phyloP scores from a whole-genome alignment of 2,888 invertebrate species.

The Leptinotarsa rubiginosa region DNA sequence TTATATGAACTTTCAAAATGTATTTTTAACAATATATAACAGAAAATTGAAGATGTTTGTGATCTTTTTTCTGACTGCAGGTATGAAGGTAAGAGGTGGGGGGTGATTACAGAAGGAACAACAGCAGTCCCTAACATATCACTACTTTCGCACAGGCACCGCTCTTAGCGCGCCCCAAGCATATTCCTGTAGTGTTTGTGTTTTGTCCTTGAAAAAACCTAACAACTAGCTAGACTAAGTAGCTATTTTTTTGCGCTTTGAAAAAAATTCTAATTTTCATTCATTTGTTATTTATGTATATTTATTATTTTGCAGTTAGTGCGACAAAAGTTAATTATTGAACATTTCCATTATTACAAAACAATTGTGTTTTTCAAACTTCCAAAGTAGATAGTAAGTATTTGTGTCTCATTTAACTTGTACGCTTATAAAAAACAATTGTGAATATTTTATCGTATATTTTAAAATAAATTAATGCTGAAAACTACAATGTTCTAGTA shows the following conservation, averaged over 20 bases:
- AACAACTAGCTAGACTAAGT: neutral
- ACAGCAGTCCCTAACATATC: no score
- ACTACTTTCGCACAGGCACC: no score
- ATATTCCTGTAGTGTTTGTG: no score
- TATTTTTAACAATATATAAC: no score
- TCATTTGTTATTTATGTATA: neutral
- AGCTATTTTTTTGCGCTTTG: no score
- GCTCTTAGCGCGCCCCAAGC: no score
- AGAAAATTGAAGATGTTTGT: no score
- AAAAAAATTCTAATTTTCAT: neutral
- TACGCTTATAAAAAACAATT: neutral
- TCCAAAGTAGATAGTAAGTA: neutral
- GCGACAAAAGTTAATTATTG: constrained; percentile 1
- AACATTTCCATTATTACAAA: constrained; percentile 4
- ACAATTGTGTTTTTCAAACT: neutral
- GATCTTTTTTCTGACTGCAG: no score
- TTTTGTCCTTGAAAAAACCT: neutral
- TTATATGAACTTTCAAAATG: no score
- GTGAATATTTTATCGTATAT: neutral
- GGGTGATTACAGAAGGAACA: no score
- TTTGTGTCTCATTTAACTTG: neutral
- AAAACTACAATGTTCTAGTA: neutral
- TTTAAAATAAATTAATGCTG: neutral
- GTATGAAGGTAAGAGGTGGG: no score
- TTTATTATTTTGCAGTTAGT: neutral